phyloP scores from a whole-genome alignment of 2,113 vertebrate genomes.

The Cranoglanis bouderius region DNA sequence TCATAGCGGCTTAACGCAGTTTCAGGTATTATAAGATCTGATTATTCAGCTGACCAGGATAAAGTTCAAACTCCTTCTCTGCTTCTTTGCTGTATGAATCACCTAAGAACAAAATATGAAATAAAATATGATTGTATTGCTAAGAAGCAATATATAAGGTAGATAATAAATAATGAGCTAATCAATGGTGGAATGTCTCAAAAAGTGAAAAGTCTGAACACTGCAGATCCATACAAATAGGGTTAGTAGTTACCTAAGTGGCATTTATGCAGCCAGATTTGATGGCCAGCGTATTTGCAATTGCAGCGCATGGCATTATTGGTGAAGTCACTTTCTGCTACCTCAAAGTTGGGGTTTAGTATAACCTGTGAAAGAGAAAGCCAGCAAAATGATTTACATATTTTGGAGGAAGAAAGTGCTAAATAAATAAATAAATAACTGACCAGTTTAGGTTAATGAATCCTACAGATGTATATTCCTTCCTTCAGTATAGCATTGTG shows the following conservation, averaged over 20 bases:
- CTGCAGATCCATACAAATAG: neutral
- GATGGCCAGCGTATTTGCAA: slow-evolving; percentile 95
- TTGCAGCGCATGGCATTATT: slow-evolving; percentile 98
- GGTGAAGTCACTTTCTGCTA: slow-evolving; percentile 95
- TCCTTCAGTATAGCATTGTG: neutral
- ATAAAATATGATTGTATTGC: neutral
- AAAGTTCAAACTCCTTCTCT: slow-evolving; percentile 87
- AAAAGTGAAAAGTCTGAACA: neutral
- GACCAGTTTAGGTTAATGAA: neutral
- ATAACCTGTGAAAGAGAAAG: slow-evolving; percentile 75
- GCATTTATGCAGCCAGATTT: slow-evolving; percentile 95
- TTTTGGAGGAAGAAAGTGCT: neutral
- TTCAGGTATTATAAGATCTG: slow-evolving; percentile 78
- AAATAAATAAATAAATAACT: neutral
- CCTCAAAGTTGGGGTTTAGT: slow-evolving; percentile 92
- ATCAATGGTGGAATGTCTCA: neutral
- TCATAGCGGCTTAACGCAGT: neutral
- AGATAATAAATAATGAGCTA: neutral
- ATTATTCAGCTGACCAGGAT: slow-evolving; percentile 93
- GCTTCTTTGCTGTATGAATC: slow-evolving; percentile 93
- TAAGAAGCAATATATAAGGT: neutral
- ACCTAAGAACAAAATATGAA: slow-evolving; percentile 66
- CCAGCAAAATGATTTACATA: neutral
- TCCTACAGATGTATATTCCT: neutral
- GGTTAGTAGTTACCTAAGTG: slow-evolving; percentile 80